Percentiles rank a stretch among this genome's conserved stretches.
phyloP scores from a whole-genome alignment of 2,888 invertebrate genomes.

The Atherix ibis region DNA sequence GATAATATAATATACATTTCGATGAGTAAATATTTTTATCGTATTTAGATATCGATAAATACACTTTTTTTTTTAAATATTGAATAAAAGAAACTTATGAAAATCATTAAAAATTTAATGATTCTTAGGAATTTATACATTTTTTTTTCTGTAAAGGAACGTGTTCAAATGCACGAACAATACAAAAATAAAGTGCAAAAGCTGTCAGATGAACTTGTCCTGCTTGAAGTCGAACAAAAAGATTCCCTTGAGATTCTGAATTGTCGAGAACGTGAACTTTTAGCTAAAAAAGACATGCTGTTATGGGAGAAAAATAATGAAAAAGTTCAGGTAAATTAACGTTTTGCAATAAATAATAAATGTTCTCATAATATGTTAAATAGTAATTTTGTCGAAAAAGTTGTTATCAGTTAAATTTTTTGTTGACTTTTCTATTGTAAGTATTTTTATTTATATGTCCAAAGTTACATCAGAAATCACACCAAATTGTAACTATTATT shows the following conservation, averaged over 20 bases:
- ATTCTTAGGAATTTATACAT: slow-evolving; percentile 9
- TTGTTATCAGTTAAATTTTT: too few species aligned
- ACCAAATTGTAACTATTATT: slow-evolving; percentile 12
- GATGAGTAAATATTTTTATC: too few species aligned
- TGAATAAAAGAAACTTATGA: too few species aligned
- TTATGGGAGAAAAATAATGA: slow-evolving; percentile 33
- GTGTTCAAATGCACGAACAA: slow-evolving; percentile 33
- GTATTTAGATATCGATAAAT: too few species aligned
- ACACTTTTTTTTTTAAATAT: too few species aligned
- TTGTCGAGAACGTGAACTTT: slow-evolving; percentile 36
- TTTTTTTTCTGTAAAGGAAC: too few species aligned
- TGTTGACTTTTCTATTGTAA: too few species aligned
- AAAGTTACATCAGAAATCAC: background rate
- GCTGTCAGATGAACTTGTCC: slow-evolving; percentile 34
- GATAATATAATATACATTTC: too few species aligned
- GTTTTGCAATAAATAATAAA: background rate
- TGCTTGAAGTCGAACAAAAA: slow-evolving; percentile 34
- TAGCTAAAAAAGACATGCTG: slow-evolving; percentile 31
- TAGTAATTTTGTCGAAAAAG: too few species aligned
- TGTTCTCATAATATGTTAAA: background rate
- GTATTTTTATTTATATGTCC: too few species aligned
- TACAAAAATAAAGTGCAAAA: slow-evolving; percentile 30
- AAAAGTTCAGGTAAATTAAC: slow-evolving; percentile 27
- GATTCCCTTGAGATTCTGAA: slow-evolving; percentile 40
- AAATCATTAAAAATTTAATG: too few species aligned